phyloP scores from a whole-genome alignment of 2,113 vertebrate species.

The Stigmatopora argus region DNA sequence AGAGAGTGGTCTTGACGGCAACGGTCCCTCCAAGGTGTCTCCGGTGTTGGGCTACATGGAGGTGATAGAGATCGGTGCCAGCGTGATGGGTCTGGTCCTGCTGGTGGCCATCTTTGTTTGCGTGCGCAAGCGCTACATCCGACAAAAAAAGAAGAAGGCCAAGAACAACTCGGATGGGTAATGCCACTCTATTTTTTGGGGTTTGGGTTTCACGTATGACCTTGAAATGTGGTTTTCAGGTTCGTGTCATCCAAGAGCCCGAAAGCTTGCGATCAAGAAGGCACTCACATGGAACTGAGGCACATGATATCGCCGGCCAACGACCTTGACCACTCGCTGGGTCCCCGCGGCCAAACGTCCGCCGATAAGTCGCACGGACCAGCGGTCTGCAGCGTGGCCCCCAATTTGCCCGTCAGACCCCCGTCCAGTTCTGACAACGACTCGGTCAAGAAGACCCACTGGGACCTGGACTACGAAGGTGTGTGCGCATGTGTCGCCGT shows the following conservation, averaged over 20 bases:
- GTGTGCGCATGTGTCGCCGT: neutral
- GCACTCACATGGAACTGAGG: slow-evolving; percentile 77
- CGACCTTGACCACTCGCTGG: slow-evolving; percentile 74
- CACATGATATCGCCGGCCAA: slow-evolving; percentile 59
- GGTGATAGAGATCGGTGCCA: slow-evolving; percentile 69
- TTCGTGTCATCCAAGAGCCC: slow-evolving; percentile 79
- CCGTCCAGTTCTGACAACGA: slow-evolving; percentile 80
- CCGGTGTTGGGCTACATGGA: slow-evolving; percentile 62
- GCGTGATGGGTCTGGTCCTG: slow-evolving; percentile 62
- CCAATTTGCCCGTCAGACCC: slow-evolving; percentile 78
- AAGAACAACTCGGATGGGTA: slow-evolving; percentile 84
- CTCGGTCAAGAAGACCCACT: slow-evolving; percentile 82
- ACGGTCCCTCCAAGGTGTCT: slow-evolving; percentile 21
- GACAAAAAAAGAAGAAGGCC: slow-evolving; percentile 77
- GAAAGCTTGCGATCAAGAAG: slow-evolving; percentile 69
- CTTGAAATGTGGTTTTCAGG: slow-evolving; percentile 24
- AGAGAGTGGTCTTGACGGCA: neutral
- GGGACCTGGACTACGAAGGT: slow-evolving; percentile 88
- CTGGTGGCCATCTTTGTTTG: slow-evolving; percentile 59
- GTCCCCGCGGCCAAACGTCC: slow-evolving; percentile 52
- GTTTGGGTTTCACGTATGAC: neutral
- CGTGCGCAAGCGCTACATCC: slow-evolving; percentile 71
- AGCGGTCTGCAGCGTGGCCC: slow-evolving; percentile 90
- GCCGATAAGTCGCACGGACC: slow-evolving; percentile 71
- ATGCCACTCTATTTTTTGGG: neutral